phyloP scores from a whole-genome alignment of 2,888 invertebrate species.

The Agrilus mali region DNA sequence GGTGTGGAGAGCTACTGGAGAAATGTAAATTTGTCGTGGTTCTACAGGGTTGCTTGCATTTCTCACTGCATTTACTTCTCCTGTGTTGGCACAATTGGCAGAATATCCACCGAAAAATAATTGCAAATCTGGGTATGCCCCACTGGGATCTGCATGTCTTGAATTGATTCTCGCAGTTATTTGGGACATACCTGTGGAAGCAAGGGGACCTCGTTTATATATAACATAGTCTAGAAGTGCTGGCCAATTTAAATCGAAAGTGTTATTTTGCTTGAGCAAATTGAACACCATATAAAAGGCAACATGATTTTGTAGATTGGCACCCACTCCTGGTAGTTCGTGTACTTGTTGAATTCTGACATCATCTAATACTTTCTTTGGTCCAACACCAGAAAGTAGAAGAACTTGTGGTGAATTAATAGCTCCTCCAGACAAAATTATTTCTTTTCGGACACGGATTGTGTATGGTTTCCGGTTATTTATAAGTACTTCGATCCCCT shows the following conservation, averaged over 20 bases:
- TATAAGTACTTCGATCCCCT: slow-evolving; percentile 48
- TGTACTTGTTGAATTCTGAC: slow-evolving; percentile 47
- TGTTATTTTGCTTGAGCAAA: slow-evolving; percentile 38
- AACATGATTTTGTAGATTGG: slow-evolving; percentile 57
- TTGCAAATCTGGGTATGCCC: slow-evolving; percentile 51
- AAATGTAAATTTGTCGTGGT: slow-evolving; percentile 33
- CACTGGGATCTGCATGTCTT: slow-evolving; percentile 43
- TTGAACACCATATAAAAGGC: slow-evolving; percentile 46
- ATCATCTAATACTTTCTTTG: slow-evolving; percentile 43
- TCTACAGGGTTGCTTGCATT: slow-evolving; percentile 28
- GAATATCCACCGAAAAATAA: slow-evolving; percentile 53
- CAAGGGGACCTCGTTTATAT: slow-evolving; percentile 46
- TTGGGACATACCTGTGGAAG: slow-evolving; percentile 54
- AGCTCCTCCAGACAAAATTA: slow-evolving; percentile 49
- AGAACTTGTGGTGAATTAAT: slow-evolving; percentile 56
- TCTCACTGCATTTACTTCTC: slow-evolving; percentile 32
- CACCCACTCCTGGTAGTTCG: slow-evolving; percentile 54
- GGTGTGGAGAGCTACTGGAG: slow-evolving; percentile 51
- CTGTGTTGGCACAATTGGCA: slow-evolving; percentile 45
- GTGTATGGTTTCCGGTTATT: slow-evolving; percentile 32
- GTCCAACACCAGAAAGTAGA: slow-evolving; percentile 54
- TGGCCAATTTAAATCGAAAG: slow-evolving; percentile 48
- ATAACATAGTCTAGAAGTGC: slow-evolving; percentile 47
- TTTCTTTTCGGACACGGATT: slow-evolving; percentile 42
- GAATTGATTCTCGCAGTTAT: slow-evolving; percentile 53